Evolutionary conservation across 2,797 vertebrate species (phyloP), one percentile per base, ranked within the genome.

Genomic region (Cynodonichthys magdalenae): DNA sequence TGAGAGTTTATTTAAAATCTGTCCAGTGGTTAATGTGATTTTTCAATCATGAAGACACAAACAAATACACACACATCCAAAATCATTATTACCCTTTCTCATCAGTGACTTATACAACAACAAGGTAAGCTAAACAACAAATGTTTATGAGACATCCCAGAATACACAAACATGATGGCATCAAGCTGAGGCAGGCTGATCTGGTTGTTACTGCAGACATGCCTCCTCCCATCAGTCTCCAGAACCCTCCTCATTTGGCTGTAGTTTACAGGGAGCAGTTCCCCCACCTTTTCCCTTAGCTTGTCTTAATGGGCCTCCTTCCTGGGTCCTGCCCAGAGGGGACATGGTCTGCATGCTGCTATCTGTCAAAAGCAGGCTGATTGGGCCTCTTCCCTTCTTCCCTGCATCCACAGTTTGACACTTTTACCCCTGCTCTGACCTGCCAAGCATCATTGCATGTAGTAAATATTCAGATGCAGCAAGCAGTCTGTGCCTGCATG

Each of bases 271-370:
- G 58, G 50, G 24, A 61, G 48, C 57, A 54, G 48, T 64, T 69
- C 20, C 71, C 62, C 62, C 68, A 67, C 57, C 63, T 53, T 76
- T 61, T 75, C 71, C 58, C 79, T 66, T 63, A 63, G 74, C 52
- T 73, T 77, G 81, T 79, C 76, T 84, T 90, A 92, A 92, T 89
- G 81, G 77, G 62, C 54, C 73, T 69, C 57, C 75, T 71, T 81
- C 79, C 75, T 70, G 76, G 73, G 74, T 83, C 49, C 19, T 83
- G 78, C 77, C 87, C 83, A 76, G 75, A 41, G 84, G 89, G 86
- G 73, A 79, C 67, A 42, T 54, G 63, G 74, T 69, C 73, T 77
- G 74, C 79, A 78, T 85, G 75, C 80, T 85, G 82, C 78, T 87
- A 66, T 84, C 84, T 89, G 81, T 89, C 88, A 88, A 68, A 59